These are phyloP conservation scores for Cathartes aura DNA, from an alignment of 2,113 vertebrate genomes.

Conservation along the genomic window DNA sequence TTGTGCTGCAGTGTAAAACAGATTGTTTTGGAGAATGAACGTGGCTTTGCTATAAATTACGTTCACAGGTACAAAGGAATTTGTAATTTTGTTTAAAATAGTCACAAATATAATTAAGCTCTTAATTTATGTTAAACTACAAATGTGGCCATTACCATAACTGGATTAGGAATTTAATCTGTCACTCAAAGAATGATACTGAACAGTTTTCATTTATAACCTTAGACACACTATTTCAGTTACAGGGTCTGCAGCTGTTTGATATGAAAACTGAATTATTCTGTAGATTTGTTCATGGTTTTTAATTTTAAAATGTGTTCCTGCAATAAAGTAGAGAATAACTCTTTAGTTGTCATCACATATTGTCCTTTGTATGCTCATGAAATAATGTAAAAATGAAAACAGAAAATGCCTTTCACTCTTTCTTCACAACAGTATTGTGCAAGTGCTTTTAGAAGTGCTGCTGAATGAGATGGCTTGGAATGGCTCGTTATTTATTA, in stretches of 20 bases:
- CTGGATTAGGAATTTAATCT: slow-evolving; percentile 96
- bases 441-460: slow-evolving; percentile 48
- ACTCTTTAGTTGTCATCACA: slow-evolving; percentile 66
- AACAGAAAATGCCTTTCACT: slow-evolving; percentile 60
- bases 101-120: slow-evolving; percentile 97
- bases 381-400: slow-evolving; percentile 68
- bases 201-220: slow-evolving; percentile 97
- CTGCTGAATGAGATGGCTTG: slow-evolving; percentile 44
- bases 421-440: slow-evolving; percentile 26
- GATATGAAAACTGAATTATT: slow-evolving; percentile 92
- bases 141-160: slow-evolving; percentile 97
- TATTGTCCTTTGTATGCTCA: slow-evolving; percentile 55
- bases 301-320: slow-evolving; percentile 85
- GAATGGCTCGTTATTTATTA: slow-evolving; percentile 65
- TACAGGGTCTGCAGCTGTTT: slow-evolving; percentile 90
- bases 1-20: slow-evolving; percentile 90
- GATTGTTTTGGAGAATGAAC: slow-evolving; percentile 96
- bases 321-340: slow-evolving; percentile 75
- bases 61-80: slow-evolving; percentile 95
- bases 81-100: slow-evolving; percentile 98
- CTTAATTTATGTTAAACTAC: slow-evolving; percentile 99
- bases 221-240: slow-evolving; percentile 92
- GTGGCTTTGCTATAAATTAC: slow-evolving; percentile 99
- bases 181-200: slow-evolving; percentile 93
- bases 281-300: slow-evolving; percentile 84